Conservation (phyloP, 2,113 vertebrate species). For the Chloebia gouldiae region DNA sequence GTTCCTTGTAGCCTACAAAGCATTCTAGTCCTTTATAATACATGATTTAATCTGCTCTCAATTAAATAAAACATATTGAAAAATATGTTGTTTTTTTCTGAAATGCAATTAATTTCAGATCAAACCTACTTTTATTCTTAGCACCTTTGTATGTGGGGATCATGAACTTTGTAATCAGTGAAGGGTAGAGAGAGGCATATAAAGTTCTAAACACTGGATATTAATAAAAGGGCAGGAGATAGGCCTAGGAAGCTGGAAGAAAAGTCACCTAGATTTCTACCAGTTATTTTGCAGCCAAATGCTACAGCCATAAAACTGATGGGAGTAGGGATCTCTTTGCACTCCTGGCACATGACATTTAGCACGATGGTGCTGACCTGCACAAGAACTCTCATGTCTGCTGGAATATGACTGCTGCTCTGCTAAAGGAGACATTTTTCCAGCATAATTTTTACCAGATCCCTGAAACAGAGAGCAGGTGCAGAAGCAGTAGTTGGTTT, state of each 20-base stretch:
- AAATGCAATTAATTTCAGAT: slow-evolving; percentile 57
- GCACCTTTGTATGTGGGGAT: background rate
- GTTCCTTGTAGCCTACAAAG: background rate
- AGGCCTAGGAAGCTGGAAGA: background rate
- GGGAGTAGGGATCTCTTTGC: background rate
- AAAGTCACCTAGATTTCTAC: background rate
- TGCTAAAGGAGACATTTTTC: background rate
- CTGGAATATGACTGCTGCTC: background rate
- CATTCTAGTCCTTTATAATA: background rate
- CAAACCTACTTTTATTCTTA: slow-evolving; percentile 14
- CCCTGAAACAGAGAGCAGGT: background rate
- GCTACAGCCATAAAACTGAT: background rate
- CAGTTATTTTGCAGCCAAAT: background rate
- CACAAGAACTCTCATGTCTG: background rate
- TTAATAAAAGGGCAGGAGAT: background rate
- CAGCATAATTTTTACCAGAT: background rate
- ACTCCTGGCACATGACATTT: background rate
- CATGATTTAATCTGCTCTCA: slow-evolving; percentile 22
- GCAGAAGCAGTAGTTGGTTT: background rate
- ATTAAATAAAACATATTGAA: background rate
- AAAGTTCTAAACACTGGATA: background rate
- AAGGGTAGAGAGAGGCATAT: background rate
- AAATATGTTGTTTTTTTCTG: background rate
- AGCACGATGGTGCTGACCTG: rapidly evolving
- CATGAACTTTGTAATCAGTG: background rate